Evolutionary conservation across 2,888 invertebrate genomes (phyloP).

Genomic region (Icerya purchasi): DNA sequence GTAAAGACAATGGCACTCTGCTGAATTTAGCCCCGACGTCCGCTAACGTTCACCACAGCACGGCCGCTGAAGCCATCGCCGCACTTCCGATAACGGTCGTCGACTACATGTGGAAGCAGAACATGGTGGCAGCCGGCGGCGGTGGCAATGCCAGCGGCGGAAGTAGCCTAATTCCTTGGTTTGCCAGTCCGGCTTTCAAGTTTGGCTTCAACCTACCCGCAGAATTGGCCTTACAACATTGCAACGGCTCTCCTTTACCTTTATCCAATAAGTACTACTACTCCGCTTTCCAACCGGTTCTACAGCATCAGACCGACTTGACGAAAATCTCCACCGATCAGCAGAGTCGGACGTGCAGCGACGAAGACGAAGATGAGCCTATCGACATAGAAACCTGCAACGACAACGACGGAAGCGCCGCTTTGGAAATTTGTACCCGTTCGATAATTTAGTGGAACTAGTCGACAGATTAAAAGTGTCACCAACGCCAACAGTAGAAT

Average conservation of each 20-base stretch:
- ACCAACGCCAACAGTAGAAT: too few species aligned
- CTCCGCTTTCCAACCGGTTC: slow-evolving; percentile 17
- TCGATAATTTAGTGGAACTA: too few species aligned
- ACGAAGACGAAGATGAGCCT: slow-evolving; percentile 53
- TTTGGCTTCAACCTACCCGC: slow-evolving; percentile 13
- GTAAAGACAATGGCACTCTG: background rate
- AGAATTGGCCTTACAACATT: background rate
- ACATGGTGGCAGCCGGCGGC: slow-evolving; percentile 36
- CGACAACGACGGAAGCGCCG: slow-evolving; percentile 16
- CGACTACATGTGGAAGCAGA: slow-evolving; percentile 61
- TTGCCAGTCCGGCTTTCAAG: slow-evolving; percentile 13
- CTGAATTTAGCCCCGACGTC: background rate
- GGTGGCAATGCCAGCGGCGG: slow-evolving; percentile 26
- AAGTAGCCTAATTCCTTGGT: slow-evolving; percentile 12
- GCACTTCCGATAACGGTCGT: slow-evolving; percentile 34
- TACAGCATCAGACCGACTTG: background rate
- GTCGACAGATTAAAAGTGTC: too few species aligned
- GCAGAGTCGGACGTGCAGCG: slow-evolving; percentile 37
- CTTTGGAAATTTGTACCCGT: slow-evolving; percentile 5
- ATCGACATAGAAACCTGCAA: slow-evolving; percentile 57
- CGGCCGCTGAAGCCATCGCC: background rate
- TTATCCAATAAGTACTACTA: slow-evolving; percentile 13
- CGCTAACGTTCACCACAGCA: background rate
- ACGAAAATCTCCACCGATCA: slow-evolving; percentile 37
- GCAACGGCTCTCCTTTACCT: slow-evolving; percentile 5